Evolutionary conservation across 64 coral and sea anemone species (phyloP), one percentile per base, ranked within the genome.

Genomic region (Stichodactyla helianthus): DNA sequence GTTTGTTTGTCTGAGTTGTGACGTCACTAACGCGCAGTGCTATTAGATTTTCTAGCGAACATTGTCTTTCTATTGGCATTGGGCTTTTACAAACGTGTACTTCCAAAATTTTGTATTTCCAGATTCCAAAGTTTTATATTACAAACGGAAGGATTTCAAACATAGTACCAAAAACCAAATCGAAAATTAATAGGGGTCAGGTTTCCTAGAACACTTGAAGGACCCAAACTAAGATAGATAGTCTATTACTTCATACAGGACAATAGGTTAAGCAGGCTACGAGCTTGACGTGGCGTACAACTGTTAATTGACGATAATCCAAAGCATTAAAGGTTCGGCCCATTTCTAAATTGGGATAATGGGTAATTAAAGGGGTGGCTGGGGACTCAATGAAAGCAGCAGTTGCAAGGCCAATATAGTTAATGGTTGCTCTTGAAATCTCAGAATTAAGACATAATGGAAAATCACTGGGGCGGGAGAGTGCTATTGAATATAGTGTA

Each of bases 401-500:
- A 23, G 27, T 74, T 74, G 25, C 8, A 5, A 53, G 78, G 35
- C 50, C 78, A 54, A 52, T 81, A 81, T 81, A 81, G 12, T 19
- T 81, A 81, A 81, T 81, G 50, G 78, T 6, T 13, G 14, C 50
- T 53, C 35, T 22, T 53, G 78, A 81, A 81, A 52, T 81, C 20
- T 20, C 16, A 52, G 52, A 19, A 14, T 81, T 81, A 54, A 11
- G 14, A 9, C 52, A 81, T 20, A 52, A 54, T 81, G 16, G 4
- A 10, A 81, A 81, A 81, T 81, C 50, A 52, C 50, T 81, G 78
- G 78, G 16, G 68, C 68, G 68, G 68, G 68, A 74, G 68, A 19
- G 68, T n/a, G 14, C 14, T 20, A 22, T 20, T 65, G 18, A 8
- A n/a, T 65, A 23, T 18, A 14, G 12, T 70, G 63, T 23, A 68